phyloP scores from a whole-genome alignment of 2,113 vertebrate species.

The Raja brachyura region DNA sequence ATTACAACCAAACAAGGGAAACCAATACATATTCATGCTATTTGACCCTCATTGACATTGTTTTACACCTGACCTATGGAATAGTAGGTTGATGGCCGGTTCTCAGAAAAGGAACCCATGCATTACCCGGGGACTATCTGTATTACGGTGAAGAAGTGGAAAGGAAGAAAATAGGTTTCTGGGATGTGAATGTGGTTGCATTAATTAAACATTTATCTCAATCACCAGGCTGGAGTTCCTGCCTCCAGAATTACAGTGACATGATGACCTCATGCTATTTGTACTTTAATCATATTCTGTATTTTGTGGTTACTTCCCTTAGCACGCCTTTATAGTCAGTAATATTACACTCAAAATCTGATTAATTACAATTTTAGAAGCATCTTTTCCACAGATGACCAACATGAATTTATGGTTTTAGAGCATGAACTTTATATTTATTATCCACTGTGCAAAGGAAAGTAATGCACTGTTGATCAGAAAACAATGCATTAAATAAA shows the following conservation, averaged over 20 bases:
- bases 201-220: background rate
- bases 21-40: no score
- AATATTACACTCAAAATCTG: background rate
- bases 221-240: background rate
- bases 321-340: background rate
- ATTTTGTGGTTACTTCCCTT: constrained; percentile 1
- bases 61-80: no score
- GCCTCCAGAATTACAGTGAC: constrained; percentile 21
- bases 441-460: background rate
- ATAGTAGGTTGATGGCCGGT: no score
- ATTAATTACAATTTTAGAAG: background rate
- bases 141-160: background rate
- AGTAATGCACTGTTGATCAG: constrained; percentile 5
- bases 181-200: background rate
- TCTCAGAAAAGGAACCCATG: no score
- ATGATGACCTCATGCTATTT: background rate
- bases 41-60: no score
- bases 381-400: background rate
- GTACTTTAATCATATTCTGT: background rate
- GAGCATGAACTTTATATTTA: background rate
- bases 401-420: background rate
- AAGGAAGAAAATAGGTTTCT: background rate
- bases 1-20: no score
- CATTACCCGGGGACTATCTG: no score
- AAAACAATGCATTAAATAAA: background rate